Conservation (phyloP, 2,888 invertebrate genomes). For the Lepidocyrtoides sp. region DNA sequence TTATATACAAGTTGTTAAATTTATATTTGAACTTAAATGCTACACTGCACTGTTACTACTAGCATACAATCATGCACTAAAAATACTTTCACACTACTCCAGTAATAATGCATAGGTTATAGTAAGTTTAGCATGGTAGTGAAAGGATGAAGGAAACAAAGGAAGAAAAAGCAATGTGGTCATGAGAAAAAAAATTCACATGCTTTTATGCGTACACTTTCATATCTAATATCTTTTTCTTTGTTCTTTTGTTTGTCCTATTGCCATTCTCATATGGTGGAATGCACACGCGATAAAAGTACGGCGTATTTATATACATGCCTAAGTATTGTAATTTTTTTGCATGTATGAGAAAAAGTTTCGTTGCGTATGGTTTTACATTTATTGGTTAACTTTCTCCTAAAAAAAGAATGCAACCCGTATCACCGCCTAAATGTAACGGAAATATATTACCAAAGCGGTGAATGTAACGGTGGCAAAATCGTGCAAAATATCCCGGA, state of each 20-base stretch:
- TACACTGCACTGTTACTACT: background rate
- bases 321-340: background rate
- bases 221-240: background rate
- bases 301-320: background rate
- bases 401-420: background rate
- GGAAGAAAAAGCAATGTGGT: background rate
- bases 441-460: background rate
- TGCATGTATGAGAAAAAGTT: background rate
- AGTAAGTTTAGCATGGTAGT: background rate
- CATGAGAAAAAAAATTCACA: background rate
- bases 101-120: background rate
- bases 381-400: slow-evolving; percentile 11
- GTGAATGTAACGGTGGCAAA: slow-evolving; percentile 33
- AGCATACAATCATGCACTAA: background rate
- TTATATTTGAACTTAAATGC: background rate
- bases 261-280: background rate
- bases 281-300: background rate
- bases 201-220: background rate
- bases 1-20: background rate
- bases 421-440: background rate
- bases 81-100: background rate
- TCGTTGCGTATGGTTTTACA: background rate
- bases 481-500: slow-evolving; percentile 70
- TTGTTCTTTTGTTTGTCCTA: background rate
- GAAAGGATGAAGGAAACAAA: background rate